Evolutionary conservation across 1,140 invertebrate genomes (phyloP), one percentile per base, ranked within the genome.

Genomic region (Wiebesia pumilae): DNA sequence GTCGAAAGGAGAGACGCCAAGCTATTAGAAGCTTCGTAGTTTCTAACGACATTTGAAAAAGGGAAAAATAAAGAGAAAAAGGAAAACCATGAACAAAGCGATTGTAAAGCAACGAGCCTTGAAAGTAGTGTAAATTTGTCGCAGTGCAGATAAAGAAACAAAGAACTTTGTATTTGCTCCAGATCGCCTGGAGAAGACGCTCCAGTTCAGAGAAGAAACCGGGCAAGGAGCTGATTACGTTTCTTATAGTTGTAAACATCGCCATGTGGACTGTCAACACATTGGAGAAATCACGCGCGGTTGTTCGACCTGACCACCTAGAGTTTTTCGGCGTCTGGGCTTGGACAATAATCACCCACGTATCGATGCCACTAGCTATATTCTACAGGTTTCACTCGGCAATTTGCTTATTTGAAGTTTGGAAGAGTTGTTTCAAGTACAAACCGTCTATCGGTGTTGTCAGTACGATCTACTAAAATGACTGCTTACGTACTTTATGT

Each of bases 241-340:
- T 98, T 91, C 92, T 98, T 6, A 95, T 98, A 30, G 96, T 97
- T 0, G 96, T 97, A 71, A 98, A 98, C 90, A 96, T 98, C 92
- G 97, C 97, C 1, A 96, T 98, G 93, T 98, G 97, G 97, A 96
- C 96, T 21, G 96, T 98, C 2, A 97, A 97, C 89, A 97, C 97
- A 0, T 91, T 98, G 40, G 97, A 98, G 91, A 98, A 97, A 90
- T 96, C 96, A 81, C 94, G 96, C n/a, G 96, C 97, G 0, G 96
- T 97, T 78, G 97, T 97, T 78, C 94, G 97, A 58, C 97, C 97
- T 0, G 95, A 96, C 27, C 97, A 98, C 90, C 93, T 97, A 35
- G 90, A 95, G 43, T 97, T 98, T 91, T 98, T 97, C 89, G 97
- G 97, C 3, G 95, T 95, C 3, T 98, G 96, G 97, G 97, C 95